A percentile compares a stretch with the other conserved stretches of the same genome.
These are phyloP conservation scores for Podilymbus podiceps DNA, from an alignment of 2,113 vertebrate species.

Conservation along the genomic window DNA sequence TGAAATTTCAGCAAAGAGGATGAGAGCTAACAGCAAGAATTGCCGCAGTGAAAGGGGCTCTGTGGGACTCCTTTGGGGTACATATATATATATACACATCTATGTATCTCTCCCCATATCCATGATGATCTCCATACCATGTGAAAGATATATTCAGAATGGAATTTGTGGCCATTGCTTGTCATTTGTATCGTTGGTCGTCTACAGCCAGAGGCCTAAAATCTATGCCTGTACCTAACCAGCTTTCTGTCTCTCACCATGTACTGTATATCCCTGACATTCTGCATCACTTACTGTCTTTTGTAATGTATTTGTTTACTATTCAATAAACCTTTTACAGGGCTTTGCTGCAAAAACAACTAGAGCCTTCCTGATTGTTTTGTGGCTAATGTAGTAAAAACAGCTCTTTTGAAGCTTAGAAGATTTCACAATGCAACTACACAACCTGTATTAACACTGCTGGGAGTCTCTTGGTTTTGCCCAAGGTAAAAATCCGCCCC, in stretches of 20 bases:
- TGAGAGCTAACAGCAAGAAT: not conserved
- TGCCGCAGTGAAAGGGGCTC: not conserved
- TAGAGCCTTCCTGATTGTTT: not conserved
- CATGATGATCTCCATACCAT: no score
- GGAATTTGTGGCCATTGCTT: not conserved
- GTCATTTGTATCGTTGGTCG: not conserved
- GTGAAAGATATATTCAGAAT: not conserved
- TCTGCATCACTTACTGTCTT: not conserved
- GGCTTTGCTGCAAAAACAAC: not conserved
- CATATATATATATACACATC: no score
- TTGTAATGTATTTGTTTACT: conserved; percentile 6
- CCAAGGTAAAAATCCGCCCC: not conserved
- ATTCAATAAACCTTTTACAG: not conserved
- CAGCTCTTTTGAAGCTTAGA: not conserved
- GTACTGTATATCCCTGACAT: not conserved
- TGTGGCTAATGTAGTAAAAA: not conserved
- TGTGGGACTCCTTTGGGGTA: not conserved
- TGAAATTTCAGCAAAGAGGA: not conserved
- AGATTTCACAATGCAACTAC: not conserved
- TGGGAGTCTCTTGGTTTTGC: not conserved
- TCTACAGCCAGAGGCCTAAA: not conserved
- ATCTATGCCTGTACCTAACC: not conserved
- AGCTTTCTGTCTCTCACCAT: not conserved
- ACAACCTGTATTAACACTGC: not conserved
- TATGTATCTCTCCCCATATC: fast-evolving